Conservation (phyloP, 2,113 vertebrate species). For the Gallinago paraguaiae region DNA sequence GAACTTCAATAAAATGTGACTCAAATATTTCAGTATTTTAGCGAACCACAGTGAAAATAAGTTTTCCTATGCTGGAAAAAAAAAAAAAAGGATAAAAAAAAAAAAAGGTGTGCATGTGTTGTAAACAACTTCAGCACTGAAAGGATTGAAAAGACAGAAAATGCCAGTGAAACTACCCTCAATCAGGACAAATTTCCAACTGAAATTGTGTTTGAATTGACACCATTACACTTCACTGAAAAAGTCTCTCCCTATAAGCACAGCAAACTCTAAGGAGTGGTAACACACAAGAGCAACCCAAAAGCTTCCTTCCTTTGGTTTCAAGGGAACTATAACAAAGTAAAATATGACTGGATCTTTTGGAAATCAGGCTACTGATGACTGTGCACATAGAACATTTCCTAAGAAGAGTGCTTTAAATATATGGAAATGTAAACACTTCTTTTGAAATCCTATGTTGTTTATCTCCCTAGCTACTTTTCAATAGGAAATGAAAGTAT, state of each 20-base stretch:
- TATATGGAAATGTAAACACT: not conserved
- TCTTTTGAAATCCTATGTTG: not conserved
- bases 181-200: not conserved
- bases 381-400: not conserved
- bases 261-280: not conserved
- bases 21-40: not conserved
- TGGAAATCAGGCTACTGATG: not conserved
- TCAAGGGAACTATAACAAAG: not conserved
- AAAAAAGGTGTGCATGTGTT: not conserved
- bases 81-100: not conserved
- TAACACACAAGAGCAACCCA: not conserved
- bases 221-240: not conserved
- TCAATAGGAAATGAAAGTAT: not conserved
- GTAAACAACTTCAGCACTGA: not conserved
- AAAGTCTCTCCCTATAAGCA: not conserved
- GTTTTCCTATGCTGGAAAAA: not conserved
- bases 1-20: not conserved
- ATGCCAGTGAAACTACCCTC: not conserved
- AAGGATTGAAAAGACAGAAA: not conserved
- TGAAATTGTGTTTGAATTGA: slow-evolving; percentile 31
- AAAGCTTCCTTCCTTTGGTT: not conserved
- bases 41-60: not conserved
- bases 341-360: not conserved
- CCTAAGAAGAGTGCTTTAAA: not conserved
- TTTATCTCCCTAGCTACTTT: not conserved